Evolutionary conservation across 2,888 invertebrate genomes (phyloP), one percentile per base, ranked within the genome.

Genomic region (Himalopsyche anomala): DNA sequence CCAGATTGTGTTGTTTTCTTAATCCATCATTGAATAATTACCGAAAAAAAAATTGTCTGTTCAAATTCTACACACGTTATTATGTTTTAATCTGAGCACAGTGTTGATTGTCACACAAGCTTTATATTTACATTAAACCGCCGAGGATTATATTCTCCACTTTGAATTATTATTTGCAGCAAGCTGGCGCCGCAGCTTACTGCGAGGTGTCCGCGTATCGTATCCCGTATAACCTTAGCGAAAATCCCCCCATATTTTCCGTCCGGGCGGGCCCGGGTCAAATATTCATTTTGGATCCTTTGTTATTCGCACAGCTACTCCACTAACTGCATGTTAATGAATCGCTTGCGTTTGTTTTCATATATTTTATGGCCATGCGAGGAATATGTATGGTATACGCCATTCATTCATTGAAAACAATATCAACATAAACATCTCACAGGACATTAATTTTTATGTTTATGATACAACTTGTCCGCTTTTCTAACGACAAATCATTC

Each of bases 261-360:
- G 80, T 19, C 40, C 80, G 38, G 38, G 19, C 42, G 40, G 40
- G 40, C 36, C 80, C 80, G 40, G 40, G 80, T 42, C 42, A n/a
- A 80, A 80, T 80, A 80, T 80, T 80, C 80, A 80, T 80, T 80
- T 80, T 80, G 79, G 15, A 28, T 80, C 80, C 42, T 80, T 80
- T 80, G 80, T 80, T 40, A 40, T 80, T 80, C 17, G 6, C 80
- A 80, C 5, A 80, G 80, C 19, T 62, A 62, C 80, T 38, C 40
- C 40, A 15, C 38, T 80, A n/a, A 80, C 38, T 42, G 38, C 62
- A 62, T 62, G 62, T 19, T 62, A 62, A 62, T 62, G 62, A 62
- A 62, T 19, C 28, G 28, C 62, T 62, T 28, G 19, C 28, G 62
- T 62, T 62, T 62, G 62, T 62, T 62, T 28, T 28, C 28, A 19